Percentiles rank a stretch among this genome's conserved stretches.
These are phyloP conservation scores for Apostichopus parvimensis DNA, from an alignment of 35 echinoderm and acorn worm genomes.

Conservation along the genomic window DNA sequence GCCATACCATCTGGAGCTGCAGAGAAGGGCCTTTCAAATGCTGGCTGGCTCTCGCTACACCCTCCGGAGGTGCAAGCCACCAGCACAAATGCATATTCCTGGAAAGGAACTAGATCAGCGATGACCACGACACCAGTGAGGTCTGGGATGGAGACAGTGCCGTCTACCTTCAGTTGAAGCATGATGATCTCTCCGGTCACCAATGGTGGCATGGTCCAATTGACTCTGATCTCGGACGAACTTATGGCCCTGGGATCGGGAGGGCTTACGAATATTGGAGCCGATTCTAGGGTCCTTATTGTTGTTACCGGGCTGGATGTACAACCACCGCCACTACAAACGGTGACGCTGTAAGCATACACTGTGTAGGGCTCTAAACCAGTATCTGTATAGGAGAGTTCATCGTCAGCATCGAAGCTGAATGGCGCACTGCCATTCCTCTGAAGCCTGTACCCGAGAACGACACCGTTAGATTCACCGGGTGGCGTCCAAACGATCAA, in stretches of 20 bases:
- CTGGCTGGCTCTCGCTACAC: conserved; percentile 79
- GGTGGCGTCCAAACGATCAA: conserved; percentile 72
- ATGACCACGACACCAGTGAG: conserved; percentile 42
- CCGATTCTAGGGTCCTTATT: conserved; percentile 89
- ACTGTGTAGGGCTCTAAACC: conserved; percentile 80
- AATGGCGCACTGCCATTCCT: conserved; percentile 85
- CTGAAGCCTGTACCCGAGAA: conserved; percentile 70
- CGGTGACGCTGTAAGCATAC: conserved; percentile 85
- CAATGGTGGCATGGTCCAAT: conserved; percentile 85
- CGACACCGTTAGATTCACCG: conserved; percentile 78
- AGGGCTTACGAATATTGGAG: conserved; percentile 71
- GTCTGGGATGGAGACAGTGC: conserved; percentile 54
- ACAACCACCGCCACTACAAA: conserved; percentile 88
- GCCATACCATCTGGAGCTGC: conserved; percentile 82
- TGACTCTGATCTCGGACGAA: conserved; percentile 78
- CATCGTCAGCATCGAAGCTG: conserved; percentile 70
- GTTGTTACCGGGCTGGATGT: conserved; percentile 64
- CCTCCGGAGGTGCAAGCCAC: conserved; percentile 91
- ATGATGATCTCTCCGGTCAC: conserved; percentile 78
- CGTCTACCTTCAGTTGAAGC: conserved; percentile 83
- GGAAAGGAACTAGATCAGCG: conserved; percentile 70
- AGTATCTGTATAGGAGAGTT: conserved; percentile 63
- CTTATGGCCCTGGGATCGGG: conserved; percentile 73
- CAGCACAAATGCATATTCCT: conserved; percentile 85
- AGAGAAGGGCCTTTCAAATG: conserved; percentile 72